phyloP scores from a whole-genome alignment of 2,113 vertebrate genomes.

The Gracilinanus agilis region DNA sequence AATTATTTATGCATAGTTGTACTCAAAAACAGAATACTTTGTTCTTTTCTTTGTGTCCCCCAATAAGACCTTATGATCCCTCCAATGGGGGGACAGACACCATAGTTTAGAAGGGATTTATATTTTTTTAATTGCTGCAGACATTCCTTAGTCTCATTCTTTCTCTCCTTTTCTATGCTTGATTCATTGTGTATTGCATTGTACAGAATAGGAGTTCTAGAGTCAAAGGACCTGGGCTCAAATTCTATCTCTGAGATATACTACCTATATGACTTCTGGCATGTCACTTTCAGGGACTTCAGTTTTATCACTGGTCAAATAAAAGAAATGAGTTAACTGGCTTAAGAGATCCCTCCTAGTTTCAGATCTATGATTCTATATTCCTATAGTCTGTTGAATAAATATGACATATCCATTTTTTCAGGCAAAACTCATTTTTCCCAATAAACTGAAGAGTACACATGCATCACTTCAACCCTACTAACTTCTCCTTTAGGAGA shows the following conservation, averaged over 20 bases:
- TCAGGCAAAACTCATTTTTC: neutral
- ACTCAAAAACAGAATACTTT: neutral
- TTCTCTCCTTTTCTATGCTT: neutral
- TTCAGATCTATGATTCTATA: neutral
- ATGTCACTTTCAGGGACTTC: neutral
- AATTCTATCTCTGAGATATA: neutral
- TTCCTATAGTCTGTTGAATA: neutral
- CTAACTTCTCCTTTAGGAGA: neutral
- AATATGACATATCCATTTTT: neutral
- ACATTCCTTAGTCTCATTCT: neutral
- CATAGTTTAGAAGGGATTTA: neutral
- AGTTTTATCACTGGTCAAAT: neutral
- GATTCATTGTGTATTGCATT: neutral
- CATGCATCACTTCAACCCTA: neutral
- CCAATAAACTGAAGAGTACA: neutral
- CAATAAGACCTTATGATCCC: neutral
- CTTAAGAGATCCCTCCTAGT: neutral
- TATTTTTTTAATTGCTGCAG: neutral
- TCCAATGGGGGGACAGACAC: neutral
- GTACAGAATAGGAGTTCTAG: neutral
- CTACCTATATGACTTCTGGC: neutral
- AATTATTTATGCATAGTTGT: neutral
- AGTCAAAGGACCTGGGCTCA: neutral
- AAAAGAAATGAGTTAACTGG: neutral
- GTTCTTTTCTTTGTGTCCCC: neutral